These are phyloP conservation scores for Hydrophis major DNA, from an alignment of 2,797 vertebrate genomes.

Conservation along the genomic window DNA sequence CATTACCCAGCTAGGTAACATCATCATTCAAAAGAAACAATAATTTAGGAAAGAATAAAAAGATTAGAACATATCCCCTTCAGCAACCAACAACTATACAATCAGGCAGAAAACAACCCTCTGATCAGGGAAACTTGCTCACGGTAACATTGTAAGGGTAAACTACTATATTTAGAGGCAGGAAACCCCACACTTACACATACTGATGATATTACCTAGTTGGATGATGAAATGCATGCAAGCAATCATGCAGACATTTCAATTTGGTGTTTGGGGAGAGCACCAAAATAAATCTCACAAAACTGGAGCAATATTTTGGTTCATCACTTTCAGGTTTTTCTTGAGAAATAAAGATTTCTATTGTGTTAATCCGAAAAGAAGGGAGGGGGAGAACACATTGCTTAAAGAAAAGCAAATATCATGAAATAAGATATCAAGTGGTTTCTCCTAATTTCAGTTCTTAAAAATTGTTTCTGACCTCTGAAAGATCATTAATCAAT, in stretches of 20 bases:
- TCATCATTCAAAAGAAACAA: background rate
- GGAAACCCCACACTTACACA: background rate
- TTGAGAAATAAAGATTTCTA: background rate
- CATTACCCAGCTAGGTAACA: background rate
- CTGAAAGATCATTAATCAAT: background rate
- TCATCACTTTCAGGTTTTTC: background rate
- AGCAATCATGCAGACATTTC: background rate
- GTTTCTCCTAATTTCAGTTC: background rate
- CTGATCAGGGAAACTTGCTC: background rate
- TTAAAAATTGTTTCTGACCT: background rate
- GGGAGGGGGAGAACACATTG: accelerated
- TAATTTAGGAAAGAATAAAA: background rate
- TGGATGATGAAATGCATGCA: background rate
- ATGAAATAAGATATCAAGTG: background rate
- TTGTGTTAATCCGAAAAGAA: background rate
- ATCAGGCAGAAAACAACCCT: background rate
- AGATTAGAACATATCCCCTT: background rate
- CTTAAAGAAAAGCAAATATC: background rate
- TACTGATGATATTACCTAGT: background rate
- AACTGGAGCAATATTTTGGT: background rate
- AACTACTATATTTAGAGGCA: background rate
- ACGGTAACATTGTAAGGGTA: background rate
- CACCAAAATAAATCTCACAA: background rate
- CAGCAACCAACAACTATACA: background rate
- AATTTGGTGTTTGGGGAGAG: background rate